Conservation (phyloP, 1,140 invertebrate genomes). For the Lepidurus arcticus region DNA sequence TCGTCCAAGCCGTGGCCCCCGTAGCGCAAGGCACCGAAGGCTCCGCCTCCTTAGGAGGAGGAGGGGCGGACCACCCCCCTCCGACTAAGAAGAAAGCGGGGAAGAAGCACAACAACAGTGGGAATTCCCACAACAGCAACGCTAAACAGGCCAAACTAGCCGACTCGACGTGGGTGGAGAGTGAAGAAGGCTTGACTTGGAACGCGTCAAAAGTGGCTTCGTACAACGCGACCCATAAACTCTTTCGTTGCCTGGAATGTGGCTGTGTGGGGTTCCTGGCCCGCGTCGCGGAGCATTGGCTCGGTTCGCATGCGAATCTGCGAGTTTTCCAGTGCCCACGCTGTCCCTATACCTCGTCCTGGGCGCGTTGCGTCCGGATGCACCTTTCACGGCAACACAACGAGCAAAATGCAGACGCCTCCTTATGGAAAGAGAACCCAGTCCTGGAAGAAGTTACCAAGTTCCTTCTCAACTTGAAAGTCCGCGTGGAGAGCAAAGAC, state of each 20-base stretch:
- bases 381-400: slow-evolving; percentile 63
- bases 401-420: slow-evolving; percentile 45
- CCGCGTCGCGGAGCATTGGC: slow-evolving; percentile 73
- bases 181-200: slow-evolving; percentile 61
- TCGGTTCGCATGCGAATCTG: slow-evolving; percentile 69
- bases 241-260: slow-evolving; percentile 68
- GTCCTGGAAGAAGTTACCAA: slow-evolving; percentile 65
- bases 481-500: slow-evolving; percentile 52
- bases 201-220: slow-evolving; percentile 63
- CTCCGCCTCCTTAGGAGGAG: slow-evolving; percentile 19
- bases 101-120: neutral
- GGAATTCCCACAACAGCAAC: slow-evolving; percentile 4
- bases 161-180: slow-evolving; percentile 53
- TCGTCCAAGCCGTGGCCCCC: slow-evolving; percentile 32
- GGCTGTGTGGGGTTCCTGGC: slow-evolving; percentile 71
- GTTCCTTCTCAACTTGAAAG: slow-evolving; percentile 61
- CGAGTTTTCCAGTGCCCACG: slow-evolving; percentile 65
- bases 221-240: slow-evolving; percentile 44
- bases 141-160: slow-evolving; percentile 45
- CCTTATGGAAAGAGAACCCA: slow-evolving; percentile 62
- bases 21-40: slow-evolving; percentile 33
- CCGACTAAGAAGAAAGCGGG: neutral
- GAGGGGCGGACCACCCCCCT: slow-evolving; percentile 20
- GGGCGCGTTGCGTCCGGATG: slow-evolving; percentile 66
- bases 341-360: slow-evolving; percentile 66